Evolutionary conservation across 2,797 vertebrate species (phyloP).

Genomic region (Syngnathus acus): DNA sequence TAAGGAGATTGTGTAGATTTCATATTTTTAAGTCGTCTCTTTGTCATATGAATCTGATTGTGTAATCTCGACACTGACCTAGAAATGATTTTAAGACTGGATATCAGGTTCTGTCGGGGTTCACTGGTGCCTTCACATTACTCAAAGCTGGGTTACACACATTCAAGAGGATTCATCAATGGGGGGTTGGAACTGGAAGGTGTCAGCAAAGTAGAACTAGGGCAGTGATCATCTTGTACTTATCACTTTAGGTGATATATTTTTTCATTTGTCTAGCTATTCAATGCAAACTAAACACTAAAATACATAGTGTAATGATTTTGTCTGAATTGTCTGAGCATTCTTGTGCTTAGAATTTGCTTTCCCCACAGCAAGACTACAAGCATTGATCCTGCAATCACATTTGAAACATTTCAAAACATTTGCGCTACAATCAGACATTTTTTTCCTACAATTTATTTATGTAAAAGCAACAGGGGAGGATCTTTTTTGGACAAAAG

Average conservation of each 20-base stretch:
- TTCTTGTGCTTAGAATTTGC: background rate
- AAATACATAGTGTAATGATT: background rate
- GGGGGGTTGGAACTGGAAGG: no score
- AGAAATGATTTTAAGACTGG: background rate
- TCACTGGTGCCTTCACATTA: background rate
- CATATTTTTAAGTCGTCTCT: background rate
- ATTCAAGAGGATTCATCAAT: background rate
- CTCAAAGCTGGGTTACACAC: background rate
- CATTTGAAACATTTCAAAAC: background rate
- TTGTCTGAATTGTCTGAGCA: background rate
- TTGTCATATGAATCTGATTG: background rate
- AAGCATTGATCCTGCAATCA: background rate
- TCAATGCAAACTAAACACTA: no score
- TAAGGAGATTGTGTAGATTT: background rate
- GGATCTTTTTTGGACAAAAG: no score
- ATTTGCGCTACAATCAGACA: background rate
- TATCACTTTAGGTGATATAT: no score
- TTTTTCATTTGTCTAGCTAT: no score
- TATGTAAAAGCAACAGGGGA: no score
- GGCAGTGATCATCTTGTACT: no score
- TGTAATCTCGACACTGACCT: background rate
- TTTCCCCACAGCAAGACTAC: background rate
- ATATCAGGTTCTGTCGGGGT: background rate
- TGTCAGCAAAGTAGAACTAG: no score
- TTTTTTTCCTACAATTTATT: background rate